A percentile compares a stretch with the other conserved stretches of the same genome.
phyloP scores from a whole-genome alignment of 2,797 vertebrate genomes.

The Crenuchus spilurus region DNA sequence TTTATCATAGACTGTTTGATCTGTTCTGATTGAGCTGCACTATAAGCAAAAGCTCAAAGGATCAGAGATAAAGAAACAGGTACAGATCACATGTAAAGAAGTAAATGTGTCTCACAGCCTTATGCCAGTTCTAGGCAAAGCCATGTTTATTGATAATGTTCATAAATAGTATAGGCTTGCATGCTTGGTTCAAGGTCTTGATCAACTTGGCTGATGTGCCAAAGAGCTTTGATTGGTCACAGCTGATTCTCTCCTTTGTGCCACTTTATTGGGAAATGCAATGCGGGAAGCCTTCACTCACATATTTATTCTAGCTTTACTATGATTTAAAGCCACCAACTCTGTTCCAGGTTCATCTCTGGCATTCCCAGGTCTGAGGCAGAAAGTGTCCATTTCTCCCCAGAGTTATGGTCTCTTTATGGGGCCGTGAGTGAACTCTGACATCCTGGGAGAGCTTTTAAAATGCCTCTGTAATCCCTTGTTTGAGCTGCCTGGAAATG shows the following conservation, averaged over 20 bases:
- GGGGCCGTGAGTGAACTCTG: constrained; percentile 75
- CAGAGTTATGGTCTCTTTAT: constrained; percentile 57
- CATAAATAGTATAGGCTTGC: background rate
- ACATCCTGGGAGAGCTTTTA: constrained; percentile 77
- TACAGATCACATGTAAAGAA: constrained; percentile 19
- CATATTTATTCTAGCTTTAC: constrained; percentile 10
- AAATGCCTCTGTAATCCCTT: constrained; percentile 79
- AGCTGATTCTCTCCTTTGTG: constrained; percentile 19
- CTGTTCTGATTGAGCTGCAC: constrained; percentile 20
- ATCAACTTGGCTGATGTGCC: constrained; percentile 10
- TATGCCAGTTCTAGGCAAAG: constrained; percentile 12
- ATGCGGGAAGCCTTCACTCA: background rate
- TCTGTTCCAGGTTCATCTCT: constrained; percentile 32
- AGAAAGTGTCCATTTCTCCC: constrained; percentile 59
- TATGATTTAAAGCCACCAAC: constrained; percentile 27
- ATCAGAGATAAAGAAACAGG: constrained; percentile 27
- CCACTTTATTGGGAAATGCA: constrained; percentile 2
- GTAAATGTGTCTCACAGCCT: constrained; percentile 18
- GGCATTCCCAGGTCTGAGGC: constrained; percentile 47
- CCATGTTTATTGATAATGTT: background rate
- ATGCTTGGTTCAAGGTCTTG: background rate
- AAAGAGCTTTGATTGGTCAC: constrained; percentile 7
- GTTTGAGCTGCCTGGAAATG: constrained; percentile 61
- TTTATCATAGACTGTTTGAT: constrained; percentile 37
- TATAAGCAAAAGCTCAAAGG: constrained; percentile 22